A percentile compares a stretch with the other conserved stretches of the same genome.
These are phyloP conservation scores for Apostichopus japonicus DNA, from an alignment of 35 echinoderm and acorn worm species.

Conservation along the genomic window DNA sequence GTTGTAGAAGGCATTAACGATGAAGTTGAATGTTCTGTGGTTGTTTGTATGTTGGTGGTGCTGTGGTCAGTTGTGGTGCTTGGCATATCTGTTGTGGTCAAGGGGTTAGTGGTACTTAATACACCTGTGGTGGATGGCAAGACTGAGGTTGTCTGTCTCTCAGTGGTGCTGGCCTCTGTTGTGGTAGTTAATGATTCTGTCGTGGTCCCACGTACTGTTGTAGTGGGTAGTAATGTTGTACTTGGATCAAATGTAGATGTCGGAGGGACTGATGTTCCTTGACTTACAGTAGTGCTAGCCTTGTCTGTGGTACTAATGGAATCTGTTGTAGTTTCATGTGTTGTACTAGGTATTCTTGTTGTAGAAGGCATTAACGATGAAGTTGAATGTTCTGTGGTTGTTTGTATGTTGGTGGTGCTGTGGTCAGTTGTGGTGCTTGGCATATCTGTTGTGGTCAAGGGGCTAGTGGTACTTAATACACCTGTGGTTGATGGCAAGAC, in stretches of 20 bases:
- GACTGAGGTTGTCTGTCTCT: neutral
- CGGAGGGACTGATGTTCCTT: neutral
- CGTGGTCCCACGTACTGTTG: too few relatives aligned
- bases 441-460: too few relatives aligned
- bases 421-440: neutral
- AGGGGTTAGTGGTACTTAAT: neutral
- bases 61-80: conserved; percentile 13
- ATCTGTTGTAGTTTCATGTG: conserved; percentile 18
- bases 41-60: neutral
- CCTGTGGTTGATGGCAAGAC: too few relatives aligned
- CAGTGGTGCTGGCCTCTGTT: neutral
- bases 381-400: neutral
- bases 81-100: neutral
- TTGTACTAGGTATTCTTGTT: conserved; percentile 2
- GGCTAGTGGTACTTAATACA: too few relatives aligned
- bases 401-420: neutral
- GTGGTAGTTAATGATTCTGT: neutral
- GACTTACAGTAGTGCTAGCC: neutral
- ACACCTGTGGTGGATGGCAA: conserved; percentile 1
- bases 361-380: neutral
- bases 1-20: neutral
- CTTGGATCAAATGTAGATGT: neutral
- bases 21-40: neutral
- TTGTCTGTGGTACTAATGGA: neutral
- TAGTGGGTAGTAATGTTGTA: neutral